Percentiles rank a stretch among this genome's conserved stretches.
Evolutionary conservation across 2,888 invertebrate genomes (phyloP).

Genomic region (Thymelicus sylvestris): DNA sequence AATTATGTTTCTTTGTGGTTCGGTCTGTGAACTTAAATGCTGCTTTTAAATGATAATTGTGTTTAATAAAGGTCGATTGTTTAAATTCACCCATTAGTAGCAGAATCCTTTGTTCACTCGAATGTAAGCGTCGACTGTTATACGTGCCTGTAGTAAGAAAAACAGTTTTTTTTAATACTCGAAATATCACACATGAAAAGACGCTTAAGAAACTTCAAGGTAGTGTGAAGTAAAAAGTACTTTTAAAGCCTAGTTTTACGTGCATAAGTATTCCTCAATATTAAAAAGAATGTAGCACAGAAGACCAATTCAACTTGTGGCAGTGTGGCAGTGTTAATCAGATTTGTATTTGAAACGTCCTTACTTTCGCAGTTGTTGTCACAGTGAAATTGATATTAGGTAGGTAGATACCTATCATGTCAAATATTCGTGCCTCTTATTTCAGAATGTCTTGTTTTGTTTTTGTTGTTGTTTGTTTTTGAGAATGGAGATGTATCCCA

Average conservation of each 20-base stretch:
- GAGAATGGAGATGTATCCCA: conserved; percentile 32
- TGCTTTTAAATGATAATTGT: conserved; percentile 13
- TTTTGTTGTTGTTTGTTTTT: no score
- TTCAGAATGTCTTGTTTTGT: conserved; percentile 14
- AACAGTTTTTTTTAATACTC: background rate
- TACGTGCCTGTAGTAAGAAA: background rate
- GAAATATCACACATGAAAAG: no score
- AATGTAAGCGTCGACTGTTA: conserved; percentile 1
- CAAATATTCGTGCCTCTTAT: conserved; percentile 1
- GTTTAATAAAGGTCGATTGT: conserved; percentile 14
- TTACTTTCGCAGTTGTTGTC: background rate
- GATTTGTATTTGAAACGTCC: background rate
- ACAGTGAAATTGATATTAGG: background rate
- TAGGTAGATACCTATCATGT: conserved; percentile 9
- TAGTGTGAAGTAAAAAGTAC: no score
- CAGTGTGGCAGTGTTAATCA: no score
- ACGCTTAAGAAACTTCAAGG: no score
- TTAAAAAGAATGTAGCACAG: no score
- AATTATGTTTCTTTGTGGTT: conserved; percentile 27
- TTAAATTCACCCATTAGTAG: conserved; percentile 6
- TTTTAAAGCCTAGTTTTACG: no score
- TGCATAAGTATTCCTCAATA: no score
- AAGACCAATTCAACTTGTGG: no score
- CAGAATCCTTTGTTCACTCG: conserved; percentile 17
- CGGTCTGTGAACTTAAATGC: conserved; percentile 13